Conservation (phyloP, 2,113 vertebrate genomes). For the Hepsetus odoe region DNA sequence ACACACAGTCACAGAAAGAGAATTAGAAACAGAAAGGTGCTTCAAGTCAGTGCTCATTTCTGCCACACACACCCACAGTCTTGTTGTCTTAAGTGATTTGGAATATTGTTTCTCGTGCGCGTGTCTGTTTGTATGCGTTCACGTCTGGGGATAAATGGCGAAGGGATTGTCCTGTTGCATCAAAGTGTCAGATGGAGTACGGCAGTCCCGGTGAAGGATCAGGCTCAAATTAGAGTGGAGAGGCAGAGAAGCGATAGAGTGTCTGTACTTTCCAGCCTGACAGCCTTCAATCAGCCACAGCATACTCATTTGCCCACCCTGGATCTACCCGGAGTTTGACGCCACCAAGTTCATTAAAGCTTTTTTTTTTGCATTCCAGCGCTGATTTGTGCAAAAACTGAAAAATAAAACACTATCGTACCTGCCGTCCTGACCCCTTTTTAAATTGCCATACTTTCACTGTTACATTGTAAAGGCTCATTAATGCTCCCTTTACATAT, state of each 20-base stretch:
- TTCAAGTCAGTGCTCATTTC: neutral
- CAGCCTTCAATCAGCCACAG: neutral
- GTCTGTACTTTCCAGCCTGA: neutral
- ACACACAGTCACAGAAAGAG: neutral
- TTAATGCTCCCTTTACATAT: too few relatives aligned
- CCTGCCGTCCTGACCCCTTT: too few relatives aligned
- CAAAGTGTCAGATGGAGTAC: neutral
- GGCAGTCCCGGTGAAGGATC: conserved; percentile 14
- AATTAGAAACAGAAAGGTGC: neutral
- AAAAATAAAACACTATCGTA: too few relatives aligned
- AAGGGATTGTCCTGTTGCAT: neutral
- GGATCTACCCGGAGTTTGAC: conserved; percentile 4
- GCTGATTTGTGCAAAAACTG: too few relatives aligned
- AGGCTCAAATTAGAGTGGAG: conserved; percentile 28
- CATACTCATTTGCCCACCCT: conserved; percentile 6
- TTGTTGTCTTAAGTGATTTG: neutral
- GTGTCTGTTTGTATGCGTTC: neutral
- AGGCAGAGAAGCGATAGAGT: neutral
- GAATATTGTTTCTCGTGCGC: neutral
- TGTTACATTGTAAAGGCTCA: too few relatives aligned
- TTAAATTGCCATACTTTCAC: too few relatives aligned
- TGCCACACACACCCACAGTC: neutral
- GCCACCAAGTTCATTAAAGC: neutral
- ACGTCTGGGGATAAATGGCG: neutral
- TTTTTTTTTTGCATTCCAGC: too few relatives aligned